These are phyloP conservation scores for Ailuropoda melanoleuca DNA, from an alignment of 2,113 vertebrate species.

Conservation along the genomic window DNA sequence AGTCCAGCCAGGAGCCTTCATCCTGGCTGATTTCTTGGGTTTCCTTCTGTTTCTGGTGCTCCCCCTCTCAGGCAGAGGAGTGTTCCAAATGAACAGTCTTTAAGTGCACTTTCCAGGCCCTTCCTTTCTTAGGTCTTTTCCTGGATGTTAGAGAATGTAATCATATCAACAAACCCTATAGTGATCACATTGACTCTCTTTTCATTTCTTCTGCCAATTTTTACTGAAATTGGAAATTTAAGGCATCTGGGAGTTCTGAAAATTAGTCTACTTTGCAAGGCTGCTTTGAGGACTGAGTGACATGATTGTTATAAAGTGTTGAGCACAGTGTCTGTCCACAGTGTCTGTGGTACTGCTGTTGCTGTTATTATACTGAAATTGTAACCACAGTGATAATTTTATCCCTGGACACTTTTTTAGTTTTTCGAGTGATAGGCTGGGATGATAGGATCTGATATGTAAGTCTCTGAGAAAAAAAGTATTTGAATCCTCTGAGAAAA, in stretches of 20 bases:
- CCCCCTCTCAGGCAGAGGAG: neutral
- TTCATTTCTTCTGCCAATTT: neutral
- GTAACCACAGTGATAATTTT: neutral
- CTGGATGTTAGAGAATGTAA: neutral
- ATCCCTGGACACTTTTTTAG: neutral
- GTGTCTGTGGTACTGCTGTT: fast-evolving
- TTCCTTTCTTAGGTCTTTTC: neutral
- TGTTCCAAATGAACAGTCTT: neutral
- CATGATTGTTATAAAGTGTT: neutral
- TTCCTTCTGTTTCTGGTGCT: neutral
- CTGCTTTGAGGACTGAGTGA: neutral
- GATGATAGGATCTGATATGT: neutral
- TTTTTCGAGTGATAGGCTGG: neutral
- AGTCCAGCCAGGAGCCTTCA: neutral
- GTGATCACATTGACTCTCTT: neutral
- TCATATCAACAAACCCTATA: neutral
- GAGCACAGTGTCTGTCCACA: neutral
- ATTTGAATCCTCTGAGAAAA: neutral
- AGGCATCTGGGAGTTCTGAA: neutral
- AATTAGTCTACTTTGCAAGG: neutral
- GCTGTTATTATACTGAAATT: neutral
- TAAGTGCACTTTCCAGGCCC: neutral
- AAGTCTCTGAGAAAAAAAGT: neutral
- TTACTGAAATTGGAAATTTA: neutral
- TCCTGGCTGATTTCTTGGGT: neutral